phyloP scores from a whole-genome alignment of 2,888 invertebrate genomes.

The Caenorhabditis zanzibari region DNA sequence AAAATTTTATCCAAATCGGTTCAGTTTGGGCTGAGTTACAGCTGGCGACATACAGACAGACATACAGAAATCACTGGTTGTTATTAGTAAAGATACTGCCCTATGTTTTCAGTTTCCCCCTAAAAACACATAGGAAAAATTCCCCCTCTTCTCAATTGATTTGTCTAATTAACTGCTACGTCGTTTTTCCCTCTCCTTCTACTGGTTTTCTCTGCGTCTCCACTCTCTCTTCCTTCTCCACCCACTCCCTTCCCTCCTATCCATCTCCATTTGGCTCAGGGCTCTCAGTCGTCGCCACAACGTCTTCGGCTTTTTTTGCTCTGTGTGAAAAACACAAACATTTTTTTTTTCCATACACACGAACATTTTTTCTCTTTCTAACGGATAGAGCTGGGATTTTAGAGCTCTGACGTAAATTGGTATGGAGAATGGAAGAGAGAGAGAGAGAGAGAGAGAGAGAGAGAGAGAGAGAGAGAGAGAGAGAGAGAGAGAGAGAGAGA shows the following conservation, averaged over 20 bases:
- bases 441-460: constrained; percentile 22
- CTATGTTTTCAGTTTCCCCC: too few relatives aligned
- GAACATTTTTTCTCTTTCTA: background rate
- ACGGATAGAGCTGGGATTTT: background rate
- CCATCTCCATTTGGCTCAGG: constrained; percentile 2
- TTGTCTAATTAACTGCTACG: constrained; percentile 58
- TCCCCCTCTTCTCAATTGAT: constrained; percentile 43
- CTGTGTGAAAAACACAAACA: too few relatives aligned
- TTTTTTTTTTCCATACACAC: background rate
- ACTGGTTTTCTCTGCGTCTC: background rate
- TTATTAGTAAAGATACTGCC: too few relatives aligned
- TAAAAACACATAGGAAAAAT: constrained; percentile 8
- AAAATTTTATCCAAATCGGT: too few relatives aligned
- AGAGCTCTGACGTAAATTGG: background rate
- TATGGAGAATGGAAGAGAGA: constrained; percentile 29
- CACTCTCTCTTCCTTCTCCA: background rate
- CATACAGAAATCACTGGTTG: too few relatives aligned
- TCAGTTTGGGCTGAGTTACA: too few relatives aligned
- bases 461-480: constrained; percentile 23
- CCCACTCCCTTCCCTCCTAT: constrained; percentile 13
- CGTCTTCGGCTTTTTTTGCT: constrained; percentile 10
- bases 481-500: constrained; percentile 23
- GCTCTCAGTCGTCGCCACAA: background rate
- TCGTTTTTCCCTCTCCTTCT: constrained; percentile 11
- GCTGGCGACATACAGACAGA: too few relatives aligned